These are phyloP conservation scores for Physella acuta DNA, from an alignment of 1,140 invertebrate species.

Conservation along the genomic window DNA sequence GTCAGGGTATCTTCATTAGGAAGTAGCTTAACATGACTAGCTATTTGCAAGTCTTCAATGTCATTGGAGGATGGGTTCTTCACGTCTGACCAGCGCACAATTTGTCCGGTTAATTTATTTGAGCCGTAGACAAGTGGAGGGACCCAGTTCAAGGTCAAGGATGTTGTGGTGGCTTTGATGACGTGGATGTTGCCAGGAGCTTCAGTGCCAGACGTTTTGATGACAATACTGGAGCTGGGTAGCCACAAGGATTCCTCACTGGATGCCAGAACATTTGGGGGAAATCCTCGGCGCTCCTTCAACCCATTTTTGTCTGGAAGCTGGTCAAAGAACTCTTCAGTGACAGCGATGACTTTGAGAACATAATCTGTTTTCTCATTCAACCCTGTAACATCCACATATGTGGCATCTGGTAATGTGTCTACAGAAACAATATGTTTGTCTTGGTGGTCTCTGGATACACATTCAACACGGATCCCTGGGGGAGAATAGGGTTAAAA, in stretches of 20 bases:
- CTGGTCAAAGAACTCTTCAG: constrained; percentile 59
- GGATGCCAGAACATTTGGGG: constrained; percentile 40
- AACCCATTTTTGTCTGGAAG: constrained; percentile 51
- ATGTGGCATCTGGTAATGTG: constrained; percentile 50
- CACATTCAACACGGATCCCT: constrained; percentile 56
- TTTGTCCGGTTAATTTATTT: constrained; percentile 50
- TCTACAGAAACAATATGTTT: constrained; percentile 46
- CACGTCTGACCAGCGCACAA: constrained; percentile 56
- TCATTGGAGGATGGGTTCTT: constrained; percentile 35
- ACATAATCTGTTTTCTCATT: constrained; percentile 57
- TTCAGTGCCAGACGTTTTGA: constrained; percentile 57
- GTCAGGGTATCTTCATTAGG: constrained; percentile 46
- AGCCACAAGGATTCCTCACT: constrained; percentile 56
- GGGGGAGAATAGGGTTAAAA: no score
- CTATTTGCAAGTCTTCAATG: constrained; percentile 45
- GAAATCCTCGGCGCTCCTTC: constrained; percentile 46
- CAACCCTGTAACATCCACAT: constrained; percentile 48
- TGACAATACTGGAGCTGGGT: constrained; percentile 50
- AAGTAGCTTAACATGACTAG: constrained; percentile 49
- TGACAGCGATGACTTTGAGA: constrained; percentile 56
- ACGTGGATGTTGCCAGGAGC: constrained; percentile 52
- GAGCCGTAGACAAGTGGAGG: constrained; percentile 56
- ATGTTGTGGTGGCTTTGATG: constrained; percentile 43
- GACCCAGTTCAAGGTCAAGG: constrained; percentile 52
- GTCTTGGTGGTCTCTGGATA: constrained; percentile 47